Evolutionary conservation across 1,140 invertebrate species (phyloP).

Genomic region (Pseudomyrmex concolor): DNA sequence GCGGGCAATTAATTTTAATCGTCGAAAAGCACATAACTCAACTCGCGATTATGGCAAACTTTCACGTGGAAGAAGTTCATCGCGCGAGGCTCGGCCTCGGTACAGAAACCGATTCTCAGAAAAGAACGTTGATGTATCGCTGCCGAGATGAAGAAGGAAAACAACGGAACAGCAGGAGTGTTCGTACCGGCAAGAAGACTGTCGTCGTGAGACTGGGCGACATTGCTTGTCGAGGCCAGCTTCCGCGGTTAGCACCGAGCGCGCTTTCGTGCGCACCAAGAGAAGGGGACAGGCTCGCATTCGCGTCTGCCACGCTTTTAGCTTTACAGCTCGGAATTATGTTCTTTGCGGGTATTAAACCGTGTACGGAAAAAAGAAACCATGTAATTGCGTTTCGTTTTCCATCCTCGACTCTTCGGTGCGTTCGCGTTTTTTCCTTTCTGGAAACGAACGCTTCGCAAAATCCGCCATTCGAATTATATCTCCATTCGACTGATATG

Average conservation of each 20-base stretch:
- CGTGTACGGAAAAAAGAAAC: conserved; percentile 1
- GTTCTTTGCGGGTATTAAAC: conserved; percentile 20
- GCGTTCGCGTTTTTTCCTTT: background rate
- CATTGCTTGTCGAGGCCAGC: conserved; percentile 79
- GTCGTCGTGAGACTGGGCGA: conserved; percentile 78
- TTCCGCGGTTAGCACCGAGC: conserved; percentile 74
- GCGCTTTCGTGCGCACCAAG: conserved; percentile 49
- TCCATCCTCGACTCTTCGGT: background rate
- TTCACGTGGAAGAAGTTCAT: conserved; percentile 35
- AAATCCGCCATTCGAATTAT: no score
- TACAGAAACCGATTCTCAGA: conserved; percentile 20
- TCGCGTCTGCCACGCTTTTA: conserved; percentile 53
- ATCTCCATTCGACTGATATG: no score
- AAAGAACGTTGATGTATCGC: conserved; percentile 36
- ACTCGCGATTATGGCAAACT: conserved; percentile 29
- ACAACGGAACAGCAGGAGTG: conserved; percentile 5
- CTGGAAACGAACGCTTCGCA: no score
- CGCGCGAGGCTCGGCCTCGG: background rate
- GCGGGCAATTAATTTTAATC: conserved; percentile 49
- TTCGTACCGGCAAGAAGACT: conserved; percentile 74
- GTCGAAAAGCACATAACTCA: conserved; percentile 47
- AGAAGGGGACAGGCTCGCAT: conserved; percentile 53
- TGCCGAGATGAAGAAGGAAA: background rate
- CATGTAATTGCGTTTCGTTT: background rate
- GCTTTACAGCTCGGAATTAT: conserved; percentile 15